These are phyloP conservation scores for Chaetodon auriga DNA, from an alignment of 2,113 vertebrate genomes.

Conservation along the genomic window DNA sequence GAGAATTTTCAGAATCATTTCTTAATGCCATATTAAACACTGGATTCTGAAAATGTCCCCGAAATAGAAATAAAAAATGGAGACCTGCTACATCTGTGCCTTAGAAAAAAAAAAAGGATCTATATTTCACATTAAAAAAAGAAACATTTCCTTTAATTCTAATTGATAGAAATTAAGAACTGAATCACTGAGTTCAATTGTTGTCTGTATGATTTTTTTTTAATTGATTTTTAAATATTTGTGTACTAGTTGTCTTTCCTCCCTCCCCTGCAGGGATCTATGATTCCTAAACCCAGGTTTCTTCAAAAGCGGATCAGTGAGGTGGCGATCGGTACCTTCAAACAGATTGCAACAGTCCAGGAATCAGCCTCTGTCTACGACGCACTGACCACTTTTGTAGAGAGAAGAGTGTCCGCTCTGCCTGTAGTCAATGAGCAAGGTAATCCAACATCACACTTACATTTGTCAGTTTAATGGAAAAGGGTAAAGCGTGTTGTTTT, in stretches of 20 bases:
- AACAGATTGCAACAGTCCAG: constrained; percentile 88
- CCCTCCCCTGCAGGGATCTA: constrained; percentile 84
- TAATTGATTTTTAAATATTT: not conserved
- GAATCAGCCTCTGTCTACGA: constrained; percentile 88
- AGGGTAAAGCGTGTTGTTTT: not conserved
- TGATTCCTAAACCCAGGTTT: constrained; percentile 90
- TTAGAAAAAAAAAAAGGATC: no score
- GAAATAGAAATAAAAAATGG: no score
- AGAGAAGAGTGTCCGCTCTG: constrained; percentile 92
- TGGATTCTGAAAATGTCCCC: no score
- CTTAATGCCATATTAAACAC: not conserved
- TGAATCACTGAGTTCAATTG: not conserved
- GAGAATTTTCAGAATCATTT: not conserved
- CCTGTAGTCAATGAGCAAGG: constrained; percentile 91
- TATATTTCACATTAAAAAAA: not conserved
- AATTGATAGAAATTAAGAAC: not conserved
- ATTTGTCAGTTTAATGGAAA: not conserved
- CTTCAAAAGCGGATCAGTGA: constrained; percentile 90
- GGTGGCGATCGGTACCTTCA: constrained; percentile 92
- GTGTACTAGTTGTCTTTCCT: not conserved
- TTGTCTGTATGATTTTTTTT: not conserved
- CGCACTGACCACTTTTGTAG: constrained; percentile 92
- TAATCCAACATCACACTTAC: constrained; percentile 39
- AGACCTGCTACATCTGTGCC: not conserved
- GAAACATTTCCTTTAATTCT: not conserved